Percentiles rank a stretch among this genome's conserved stretches.
Conservation (phyloP, 2,888 invertebrate species). For the Idaea biselata region DNA sequence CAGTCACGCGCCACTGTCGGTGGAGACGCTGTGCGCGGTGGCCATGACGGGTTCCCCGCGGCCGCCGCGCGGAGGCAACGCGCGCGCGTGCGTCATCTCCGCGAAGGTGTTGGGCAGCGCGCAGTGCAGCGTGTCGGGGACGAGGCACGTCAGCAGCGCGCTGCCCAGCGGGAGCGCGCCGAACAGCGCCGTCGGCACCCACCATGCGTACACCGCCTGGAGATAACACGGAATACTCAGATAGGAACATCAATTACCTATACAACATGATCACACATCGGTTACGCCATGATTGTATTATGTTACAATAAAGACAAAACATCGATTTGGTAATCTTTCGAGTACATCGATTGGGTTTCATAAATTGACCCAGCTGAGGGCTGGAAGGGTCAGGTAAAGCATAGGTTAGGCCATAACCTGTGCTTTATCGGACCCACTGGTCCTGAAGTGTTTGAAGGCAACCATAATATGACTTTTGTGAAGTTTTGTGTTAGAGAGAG, state of each 20-base stretch:
- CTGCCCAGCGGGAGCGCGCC: slow-evolving; percentile 77
- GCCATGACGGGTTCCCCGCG: slow-evolving; percentile 7
- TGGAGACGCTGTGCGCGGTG: slow-evolving; percentile 3
- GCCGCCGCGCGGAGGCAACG: slow-evolving; percentile 21
- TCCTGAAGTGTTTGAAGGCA: not conserved
- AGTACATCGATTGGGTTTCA: no score
- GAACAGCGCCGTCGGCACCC: slow-evolving; percentile 75
- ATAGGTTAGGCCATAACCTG: no score
- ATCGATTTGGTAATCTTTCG: no score
- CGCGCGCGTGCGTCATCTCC: slow-evolving; percentile 55
- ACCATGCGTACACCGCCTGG: slow-evolving; percentile 56
- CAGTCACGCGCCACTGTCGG: slow-evolving; percentile 9
- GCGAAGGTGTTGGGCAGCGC: slow-evolving; percentile 82
- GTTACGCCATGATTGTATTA: no score
- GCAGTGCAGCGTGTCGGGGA: slow-evolving; percentile 82
- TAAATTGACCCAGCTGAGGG: no score
- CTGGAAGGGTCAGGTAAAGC: no score
- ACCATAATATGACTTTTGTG: not conserved
- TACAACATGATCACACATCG: no score
- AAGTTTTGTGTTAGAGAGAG: not conserved
- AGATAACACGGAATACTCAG: not conserved
- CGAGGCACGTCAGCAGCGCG: slow-evolving; percentile 76
- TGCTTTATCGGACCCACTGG: no score
- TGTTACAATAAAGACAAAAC: no score
- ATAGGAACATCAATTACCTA: no score